These are phyloP conservation scores for Gambusia affinis DNA, from an alignment of 2,113 vertebrate species.

Conservation along the genomic window DNA sequence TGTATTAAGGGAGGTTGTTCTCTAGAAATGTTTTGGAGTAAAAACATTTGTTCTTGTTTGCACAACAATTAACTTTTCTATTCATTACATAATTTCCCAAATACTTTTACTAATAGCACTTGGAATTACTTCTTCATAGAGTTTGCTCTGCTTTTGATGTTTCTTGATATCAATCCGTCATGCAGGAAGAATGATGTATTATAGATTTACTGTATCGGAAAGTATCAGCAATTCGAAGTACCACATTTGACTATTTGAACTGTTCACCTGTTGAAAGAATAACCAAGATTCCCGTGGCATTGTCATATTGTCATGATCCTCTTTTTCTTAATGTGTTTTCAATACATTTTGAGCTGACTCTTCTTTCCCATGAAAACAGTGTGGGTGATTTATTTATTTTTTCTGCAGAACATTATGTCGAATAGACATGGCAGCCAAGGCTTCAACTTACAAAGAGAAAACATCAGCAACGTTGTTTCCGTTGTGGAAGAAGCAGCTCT, in stretches of 20 bases:
- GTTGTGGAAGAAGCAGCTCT: slow-evolving; percentile 33
- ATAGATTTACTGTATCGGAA: background rate
- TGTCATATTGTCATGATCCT: slow-evolving; percentile 36
- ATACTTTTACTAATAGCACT: no score
- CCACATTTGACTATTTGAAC: slow-evolving; percentile 17
- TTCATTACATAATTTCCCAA: no score
- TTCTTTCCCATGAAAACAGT: slow-evolving; percentile 26
- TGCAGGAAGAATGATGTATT: no score
- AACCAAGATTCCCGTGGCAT: slow-evolving; percentile 7
- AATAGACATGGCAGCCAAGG: slow-evolving; percentile 45
- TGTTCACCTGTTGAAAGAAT: background rate
- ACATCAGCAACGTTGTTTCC: slow-evolving; percentile 34
- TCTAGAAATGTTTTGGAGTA: no score
- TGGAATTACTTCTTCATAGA: no score
- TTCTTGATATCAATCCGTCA: background rate
- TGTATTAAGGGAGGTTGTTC: no score
- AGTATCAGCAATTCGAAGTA: slow-evolving; percentile 4
- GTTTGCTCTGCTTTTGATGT: background rate
- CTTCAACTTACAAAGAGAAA: slow-evolving; percentile 46
- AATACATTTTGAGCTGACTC: slow-evolving; percentile 1
- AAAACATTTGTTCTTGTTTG: no score
- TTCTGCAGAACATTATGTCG: slow-evolving; percentile 23
- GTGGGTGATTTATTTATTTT: background rate
- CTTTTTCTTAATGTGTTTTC: slow-evolving; percentile 14
- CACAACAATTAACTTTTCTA: no score